A percentile compares a stretch with the other conserved stretches of the same genome.
These are phyloP conservation scores for Anas flavirostris DNA, from an alignment of 2,797 vertebrate species.

Conservation along the genomic window DNA sequence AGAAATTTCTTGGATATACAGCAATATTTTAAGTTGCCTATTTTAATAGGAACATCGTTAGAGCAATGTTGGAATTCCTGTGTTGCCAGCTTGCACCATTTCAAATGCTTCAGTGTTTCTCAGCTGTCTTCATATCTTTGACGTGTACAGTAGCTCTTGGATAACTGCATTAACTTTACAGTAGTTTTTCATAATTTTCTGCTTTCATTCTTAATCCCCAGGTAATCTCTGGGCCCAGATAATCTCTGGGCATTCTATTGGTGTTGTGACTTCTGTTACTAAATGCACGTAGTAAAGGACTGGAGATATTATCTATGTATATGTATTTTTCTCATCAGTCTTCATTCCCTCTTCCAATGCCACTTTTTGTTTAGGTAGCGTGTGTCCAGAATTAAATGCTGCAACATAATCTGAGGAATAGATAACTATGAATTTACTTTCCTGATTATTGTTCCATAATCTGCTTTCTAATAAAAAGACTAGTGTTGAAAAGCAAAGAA, in stretches of 20 bases:
- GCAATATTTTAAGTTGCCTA: neutral
- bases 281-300: neutral
- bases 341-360: neutral
- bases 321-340: fast-evolving
- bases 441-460: neutral
- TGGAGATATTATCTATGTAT: too few species aligned
- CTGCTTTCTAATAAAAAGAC: neutral
- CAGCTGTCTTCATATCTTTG: neutral
- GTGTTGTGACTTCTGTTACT: neutral
- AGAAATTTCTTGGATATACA: neutral
- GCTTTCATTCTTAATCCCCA: neutral
- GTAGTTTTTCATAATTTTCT: neutral
- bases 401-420: neutral
- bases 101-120: neutral
- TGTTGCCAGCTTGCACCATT: neutral
- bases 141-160: neutral
- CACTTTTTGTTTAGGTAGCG: neutral
- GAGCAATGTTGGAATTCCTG: neutral
- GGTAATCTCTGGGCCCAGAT: neutral
- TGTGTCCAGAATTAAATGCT: neutral
- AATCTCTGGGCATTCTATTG: neutral
- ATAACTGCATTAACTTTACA: neutral
- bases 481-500: neutral
- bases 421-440: neutral
- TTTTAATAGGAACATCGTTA: neutral